Conservation (phyloP, 2,797 vertebrate species). For the Distichodus sexfasciatus region DNA sequence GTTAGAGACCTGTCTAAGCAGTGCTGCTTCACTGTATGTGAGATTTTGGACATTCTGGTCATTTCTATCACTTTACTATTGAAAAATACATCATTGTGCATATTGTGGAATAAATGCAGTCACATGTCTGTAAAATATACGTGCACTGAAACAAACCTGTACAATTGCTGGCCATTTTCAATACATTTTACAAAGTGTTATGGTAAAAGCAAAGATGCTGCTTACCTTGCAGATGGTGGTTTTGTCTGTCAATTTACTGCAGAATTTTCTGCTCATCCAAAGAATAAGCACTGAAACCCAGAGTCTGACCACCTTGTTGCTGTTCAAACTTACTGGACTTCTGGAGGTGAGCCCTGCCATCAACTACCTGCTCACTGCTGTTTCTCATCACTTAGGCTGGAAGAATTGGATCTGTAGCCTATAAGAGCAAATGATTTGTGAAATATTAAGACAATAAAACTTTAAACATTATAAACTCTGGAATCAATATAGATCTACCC, state of each 20-base stretch:
- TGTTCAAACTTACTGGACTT: constrained; percentile 33
- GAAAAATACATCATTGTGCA: no score
- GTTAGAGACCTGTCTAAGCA: no score
- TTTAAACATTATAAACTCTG: no score
- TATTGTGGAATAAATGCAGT: no score
- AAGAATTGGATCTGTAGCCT: constrained; percentile 61
- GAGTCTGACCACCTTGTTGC: constrained; percentile 25
- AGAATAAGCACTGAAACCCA: constrained; percentile 67
- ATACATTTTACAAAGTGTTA: not conserved
- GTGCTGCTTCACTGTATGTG: no score
- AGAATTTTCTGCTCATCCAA: constrained; percentile 84
- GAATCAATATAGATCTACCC: no score
- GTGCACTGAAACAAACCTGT: no score
- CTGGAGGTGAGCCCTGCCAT: constrained; percentile 27
- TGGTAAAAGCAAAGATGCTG: not conserved
- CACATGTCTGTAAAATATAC: no score
- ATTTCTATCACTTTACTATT: no score
- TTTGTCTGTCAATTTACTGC: constrained; percentile 77
- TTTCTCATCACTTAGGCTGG: not conserved
- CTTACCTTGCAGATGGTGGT: constrained; percentile 71
- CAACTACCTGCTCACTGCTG: constrained; percentile 8
- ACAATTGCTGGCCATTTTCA: not conserved
- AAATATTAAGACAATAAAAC: not conserved
- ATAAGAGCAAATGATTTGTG: constrained; percentile 42
- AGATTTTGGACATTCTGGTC: no score